phyloP scores from a whole-genome alignment of 2,888 invertebrate species.

The Yponomeuta sedellus region DNA sequence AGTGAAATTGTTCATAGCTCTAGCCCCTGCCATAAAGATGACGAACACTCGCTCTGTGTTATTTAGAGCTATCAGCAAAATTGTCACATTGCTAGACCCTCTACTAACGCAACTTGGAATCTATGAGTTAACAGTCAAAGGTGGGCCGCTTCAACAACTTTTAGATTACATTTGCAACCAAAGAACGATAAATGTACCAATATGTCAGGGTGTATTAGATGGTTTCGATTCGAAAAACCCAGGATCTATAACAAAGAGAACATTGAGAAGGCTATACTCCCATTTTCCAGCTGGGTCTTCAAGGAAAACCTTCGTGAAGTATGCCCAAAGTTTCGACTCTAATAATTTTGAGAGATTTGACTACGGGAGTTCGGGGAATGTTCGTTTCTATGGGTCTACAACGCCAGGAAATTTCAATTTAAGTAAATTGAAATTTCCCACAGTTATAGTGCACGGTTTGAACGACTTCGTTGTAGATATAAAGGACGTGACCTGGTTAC shows the following conservation, averaged over 20 bases:
- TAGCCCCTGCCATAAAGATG: constrained; percentile 6
- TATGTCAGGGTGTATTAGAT: background rate
- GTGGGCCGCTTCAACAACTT: background rate
- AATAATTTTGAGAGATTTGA: background rate
- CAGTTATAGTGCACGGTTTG: background rate
- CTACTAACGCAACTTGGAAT: background rate
- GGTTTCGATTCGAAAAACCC: background rate
- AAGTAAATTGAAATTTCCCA: background rate
- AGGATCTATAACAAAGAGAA: background rate
- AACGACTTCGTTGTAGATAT: constrained; percentile 3
- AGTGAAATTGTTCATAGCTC: background rate
- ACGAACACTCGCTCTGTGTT: background rate
- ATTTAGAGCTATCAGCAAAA: background rate
- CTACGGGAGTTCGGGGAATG: background rate
- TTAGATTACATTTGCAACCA: background rate
- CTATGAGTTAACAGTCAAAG: background rate
- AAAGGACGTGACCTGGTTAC: background rate
- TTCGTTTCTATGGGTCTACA: background rate
- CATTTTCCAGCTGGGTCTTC: constrained; percentile 11
- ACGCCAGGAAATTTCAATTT: background rate
- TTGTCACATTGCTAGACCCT: background rate
- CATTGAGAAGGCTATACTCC: background rate
- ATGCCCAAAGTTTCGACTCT: background rate
- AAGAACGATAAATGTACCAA: background rate
- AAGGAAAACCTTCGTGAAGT: background rate